Evolutionary conservation across 2,797 vertebrate species (phyloP), one percentile per base, ranked within the genome.

Genomic region (Diplodus puntazzo): DNA sequence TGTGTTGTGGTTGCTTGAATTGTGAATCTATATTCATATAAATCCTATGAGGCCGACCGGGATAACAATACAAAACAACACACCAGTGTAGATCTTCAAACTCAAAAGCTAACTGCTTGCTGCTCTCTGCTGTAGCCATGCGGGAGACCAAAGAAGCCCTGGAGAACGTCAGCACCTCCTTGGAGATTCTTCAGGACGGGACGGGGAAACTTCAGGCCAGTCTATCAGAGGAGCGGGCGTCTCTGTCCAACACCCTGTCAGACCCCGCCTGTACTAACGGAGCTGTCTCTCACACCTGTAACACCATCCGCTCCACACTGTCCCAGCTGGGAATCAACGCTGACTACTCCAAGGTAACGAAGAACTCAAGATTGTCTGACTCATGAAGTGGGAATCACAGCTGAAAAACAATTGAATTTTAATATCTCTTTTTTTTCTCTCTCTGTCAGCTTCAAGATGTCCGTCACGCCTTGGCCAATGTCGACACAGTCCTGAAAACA

Each of bases 81-180:
- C 18, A 11, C 3, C 7, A n/a, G 1, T 27, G 2, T 17, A 1
- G 7, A 21, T 59, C 27, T 43, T 9, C 5, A 34, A 34, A 34
- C 5, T 34, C 30, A 34, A 34, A 34, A 6, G 30, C 30, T 34
- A 34, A 34, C 34, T 34, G 34, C 34, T 34, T 8, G 9, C 34
- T 34, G 34, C 20, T 69, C 20, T 57, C 45, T 18, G 25, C 77
- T 75, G 1, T 76, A 99, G 98, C 95, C 25, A 97, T 99, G 94
- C 94, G 92, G 78, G 96, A 97, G 87, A 97, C 96, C 0, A 97
- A 96, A 84, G 96, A 96, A 84, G 95, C 96, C 0, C 87, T 99
- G 71, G 95, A 97, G 92, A 96, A 91, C 0, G 85, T 97, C 83
- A 96, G 93, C 42, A 92, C 92, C 2, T 97, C 96, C 0, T 77